Evolutionary conservation across 2,113 vertebrate genomes (phyloP).

Genomic region (Leuciscus idus): DNA sequence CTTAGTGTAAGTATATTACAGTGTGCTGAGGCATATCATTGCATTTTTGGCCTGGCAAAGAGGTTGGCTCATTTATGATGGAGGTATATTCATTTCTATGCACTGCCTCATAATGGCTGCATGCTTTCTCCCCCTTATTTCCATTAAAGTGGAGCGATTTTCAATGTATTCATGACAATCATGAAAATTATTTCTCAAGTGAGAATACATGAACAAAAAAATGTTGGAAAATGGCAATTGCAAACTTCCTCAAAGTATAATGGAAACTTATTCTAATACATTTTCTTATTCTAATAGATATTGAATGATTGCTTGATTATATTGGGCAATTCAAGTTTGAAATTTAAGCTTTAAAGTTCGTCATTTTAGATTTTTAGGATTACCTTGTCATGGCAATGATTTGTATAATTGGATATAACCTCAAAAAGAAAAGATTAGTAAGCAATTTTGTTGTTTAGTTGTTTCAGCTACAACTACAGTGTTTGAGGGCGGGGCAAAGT

Average conservation of each 20-base stretch:
- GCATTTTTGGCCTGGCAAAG: conserved; percentile 31
- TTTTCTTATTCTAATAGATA: not conserved
- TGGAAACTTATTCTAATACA: not conserved
- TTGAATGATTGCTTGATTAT: not conserved
- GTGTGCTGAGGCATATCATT: conserved; percentile 29
- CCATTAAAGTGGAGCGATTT: not conserved
- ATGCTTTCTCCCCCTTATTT: not conserved
- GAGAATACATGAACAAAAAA: not conserved
- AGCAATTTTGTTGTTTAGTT: not conserved
- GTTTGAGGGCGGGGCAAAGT: too few relatives aligned
- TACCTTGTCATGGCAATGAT: not conserved
- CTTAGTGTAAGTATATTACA: conserved; percentile 32
- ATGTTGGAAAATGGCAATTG: not conserved
- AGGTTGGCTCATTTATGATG: not conserved
- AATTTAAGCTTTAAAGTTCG: not conserved
- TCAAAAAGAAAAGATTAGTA: not conserved
- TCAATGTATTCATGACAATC: not conserved
- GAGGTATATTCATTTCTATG: not conserved
- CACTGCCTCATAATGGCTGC: not conserved
- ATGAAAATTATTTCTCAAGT: not conserved
- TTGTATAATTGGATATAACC: not conserved
- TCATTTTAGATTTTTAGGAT: not conserved
- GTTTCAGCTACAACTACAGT: too few relatives aligned
- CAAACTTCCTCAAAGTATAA: not conserved
- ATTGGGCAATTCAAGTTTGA: not conserved